These are phyloP conservation scores for Henicopernis longicauda DNA, from an alignment of 2,113 vertebrate genomes.

Conservation along the genomic window DNA sequence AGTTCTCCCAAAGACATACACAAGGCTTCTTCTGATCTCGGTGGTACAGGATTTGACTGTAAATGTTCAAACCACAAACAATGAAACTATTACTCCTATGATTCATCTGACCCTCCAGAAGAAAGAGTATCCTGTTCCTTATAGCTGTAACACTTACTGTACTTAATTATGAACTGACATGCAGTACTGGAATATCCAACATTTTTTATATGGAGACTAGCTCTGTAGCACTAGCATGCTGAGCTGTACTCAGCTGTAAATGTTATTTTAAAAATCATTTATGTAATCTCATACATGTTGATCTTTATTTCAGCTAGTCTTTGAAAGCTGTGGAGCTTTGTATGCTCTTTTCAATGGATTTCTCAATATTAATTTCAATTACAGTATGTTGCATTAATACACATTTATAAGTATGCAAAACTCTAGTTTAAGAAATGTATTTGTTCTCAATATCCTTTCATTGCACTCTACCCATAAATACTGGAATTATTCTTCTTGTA, in stretches of 20 bases:
- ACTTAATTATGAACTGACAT: background rate
- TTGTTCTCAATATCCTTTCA: background rate
- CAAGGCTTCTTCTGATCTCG: background rate
- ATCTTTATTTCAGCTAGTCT: background rate
- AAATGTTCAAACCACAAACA: slow-evolving; percentile 19
- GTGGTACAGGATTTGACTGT: background rate
- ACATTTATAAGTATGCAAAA: background rate
- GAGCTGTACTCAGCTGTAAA: background rate
- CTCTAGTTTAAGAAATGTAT: background rate
- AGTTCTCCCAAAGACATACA: background rate
- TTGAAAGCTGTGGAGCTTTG: background rate
- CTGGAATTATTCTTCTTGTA: background rate
- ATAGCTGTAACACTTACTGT: background rate
- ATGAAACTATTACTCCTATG: background rate
- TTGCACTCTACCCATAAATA: background rate
- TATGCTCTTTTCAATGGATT: background rate
- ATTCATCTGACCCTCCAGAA: background rate
- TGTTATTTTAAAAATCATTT: background rate
- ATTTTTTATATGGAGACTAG: background rate
- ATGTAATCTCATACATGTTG: background rate
- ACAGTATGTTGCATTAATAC: background rate
- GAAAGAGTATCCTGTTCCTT: background rate
- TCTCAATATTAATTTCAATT: background rate
- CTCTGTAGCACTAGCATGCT: background rate
- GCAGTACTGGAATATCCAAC: background rate